Evolutionary conservation across 2,113 vertebrate genomes (phyloP), one percentile per base, ranked within the genome.

Genomic region (Vicugna pacos): DNA sequence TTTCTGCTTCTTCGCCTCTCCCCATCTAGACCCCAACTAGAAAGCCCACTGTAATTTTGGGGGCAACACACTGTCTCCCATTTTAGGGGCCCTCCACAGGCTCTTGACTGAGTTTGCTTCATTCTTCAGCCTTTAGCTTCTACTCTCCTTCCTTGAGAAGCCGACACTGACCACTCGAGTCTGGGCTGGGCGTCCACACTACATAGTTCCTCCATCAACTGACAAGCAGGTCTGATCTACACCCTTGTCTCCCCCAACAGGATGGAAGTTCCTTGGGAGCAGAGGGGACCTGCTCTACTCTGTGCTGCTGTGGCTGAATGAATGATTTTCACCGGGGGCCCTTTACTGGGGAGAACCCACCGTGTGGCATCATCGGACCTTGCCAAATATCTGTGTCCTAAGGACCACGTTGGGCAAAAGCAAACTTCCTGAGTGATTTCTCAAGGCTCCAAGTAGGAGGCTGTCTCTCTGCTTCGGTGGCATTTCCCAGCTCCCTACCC

Each of bases 341-440:
- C 50, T n/a, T 80, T 46, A 24, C 30, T 3, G 1, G 0, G 19
- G 54, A 42, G 20, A 19, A 30, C n/a, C 38, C 22, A 0, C 48
- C 60, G 13, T 0, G 30, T 5, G 76, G 75, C 2, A 7, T 16
- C 35, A 0, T 0, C 2, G 0, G 58, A 13, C 12, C 28, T 35
- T 7, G 32, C 14, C 30, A 56, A 11, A 5, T 2, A 12, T 5
- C 54, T 52, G n/a, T 19, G 62, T 28, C 75, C 52, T 24, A 4
- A 28, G 28, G 58, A 58, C 75, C 48, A 0, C 0, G 17, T n/a
- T 35, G 42, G 67, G 46, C 69, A 42, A 2, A 54, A 42, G 77
- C 5, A 0, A 58, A 16, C 67, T 11, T 1, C 19, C 0, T 16
- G 67, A 30, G 17, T 22, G 35, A 12, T 42, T 22, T 77, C 52